Evolutionary conservation across 2,113 vertebrate genomes (phyloP).

Genomic region (Clarias macrocephalus): DNA sequence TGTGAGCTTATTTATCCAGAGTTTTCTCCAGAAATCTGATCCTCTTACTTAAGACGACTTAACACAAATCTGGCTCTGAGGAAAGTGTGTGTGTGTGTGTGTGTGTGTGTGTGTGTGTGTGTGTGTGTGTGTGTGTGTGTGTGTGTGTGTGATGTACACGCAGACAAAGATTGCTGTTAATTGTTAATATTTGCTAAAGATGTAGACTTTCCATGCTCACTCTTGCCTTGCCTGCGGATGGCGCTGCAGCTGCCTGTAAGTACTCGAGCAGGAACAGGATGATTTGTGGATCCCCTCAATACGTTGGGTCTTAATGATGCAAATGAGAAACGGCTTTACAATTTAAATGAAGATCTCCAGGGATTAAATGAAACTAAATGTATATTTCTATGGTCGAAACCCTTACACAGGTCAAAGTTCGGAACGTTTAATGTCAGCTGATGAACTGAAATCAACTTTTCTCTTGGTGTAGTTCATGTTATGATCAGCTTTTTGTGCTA

Average conservation of each 20-base stretch:
- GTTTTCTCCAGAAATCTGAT: slow-evolving; percentile 59
- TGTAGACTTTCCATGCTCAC: background rate
- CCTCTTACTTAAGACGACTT: slow-evolving; percentile 73
- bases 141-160: background rate
- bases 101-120: background rate
- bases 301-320: background rate
- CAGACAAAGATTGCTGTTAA: too few relatives aligned
- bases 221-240: too few relatives aligned
- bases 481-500: too few relatives aligned
- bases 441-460: background rate
- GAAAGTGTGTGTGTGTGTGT: slow-evolving; percentile 30
- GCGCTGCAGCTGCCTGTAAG: too few relatives aligned
- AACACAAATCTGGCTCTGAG: slow-evolving; percentile 75
- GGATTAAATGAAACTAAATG: background rate
- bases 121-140: slow-evolving; percentile 11
- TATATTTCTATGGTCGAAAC: slow-evolving; percentile 1
- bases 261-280: too few relatives aligned
- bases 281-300: background rate
- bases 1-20: slow-evolving; percentile 2
- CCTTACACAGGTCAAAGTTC: slow-evolving; percentile 13
- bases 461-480: background rate
- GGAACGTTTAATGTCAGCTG: too few relatives aligned
- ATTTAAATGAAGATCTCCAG: background rate
- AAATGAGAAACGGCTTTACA: background rate
- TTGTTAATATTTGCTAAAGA: background rate